Evolutionary conservation across 2,797 vertebrate genomes (phyloP), one percentile per base, ranked within the genome.

Genomic region (Orientallactaga sibirica): DNA sequence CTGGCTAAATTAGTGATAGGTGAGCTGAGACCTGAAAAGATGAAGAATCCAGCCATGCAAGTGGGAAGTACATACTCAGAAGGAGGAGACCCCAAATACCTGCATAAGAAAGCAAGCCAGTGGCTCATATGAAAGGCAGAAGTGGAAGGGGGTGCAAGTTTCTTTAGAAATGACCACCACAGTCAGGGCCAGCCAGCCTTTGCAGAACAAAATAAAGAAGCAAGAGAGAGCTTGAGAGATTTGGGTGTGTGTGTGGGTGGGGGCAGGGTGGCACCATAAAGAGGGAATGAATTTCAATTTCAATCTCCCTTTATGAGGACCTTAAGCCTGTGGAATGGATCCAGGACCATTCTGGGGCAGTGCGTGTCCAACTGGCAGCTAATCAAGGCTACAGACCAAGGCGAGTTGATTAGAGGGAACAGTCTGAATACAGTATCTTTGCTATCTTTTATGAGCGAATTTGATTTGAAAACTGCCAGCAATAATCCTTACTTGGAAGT

Each of bases 401-500:
- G 33, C 80, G 64, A 86, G 43, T 0, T 91, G 87, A 94, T 61
- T 71, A 66, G 33, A 93, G 10, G 19, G 43, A 77, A 58, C 22
- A 18, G 20, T 82, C 77, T 78, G 55, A 90, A 70, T 16, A 58
- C 88, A 92, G 74, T 62, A 67, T 43, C 82, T 61, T 25, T 76
- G 79, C 24, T 62, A 78, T 83, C 90, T 92, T 62, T 92, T 83
- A 70, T 55, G 25, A 7, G 8, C 4, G 76, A 92, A 87, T 82
- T 86, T 91, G 64, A 93, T 91, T 93, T 86, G 83, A 93, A 90
- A 88, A 25, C 73, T 95, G 64, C 37, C 82, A 88, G 85, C 43
- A 80, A 93, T 48, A 71, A 85, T 80, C 62, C 83, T 94, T 88
- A 76, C 85, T 95, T 94, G 37, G 92, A 95, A 89, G n/a, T 82